Evolutionary conservation across 2,113 vertebrate species (phyloP).

Genomic region (Hirundichthys speculiger): DNA sequence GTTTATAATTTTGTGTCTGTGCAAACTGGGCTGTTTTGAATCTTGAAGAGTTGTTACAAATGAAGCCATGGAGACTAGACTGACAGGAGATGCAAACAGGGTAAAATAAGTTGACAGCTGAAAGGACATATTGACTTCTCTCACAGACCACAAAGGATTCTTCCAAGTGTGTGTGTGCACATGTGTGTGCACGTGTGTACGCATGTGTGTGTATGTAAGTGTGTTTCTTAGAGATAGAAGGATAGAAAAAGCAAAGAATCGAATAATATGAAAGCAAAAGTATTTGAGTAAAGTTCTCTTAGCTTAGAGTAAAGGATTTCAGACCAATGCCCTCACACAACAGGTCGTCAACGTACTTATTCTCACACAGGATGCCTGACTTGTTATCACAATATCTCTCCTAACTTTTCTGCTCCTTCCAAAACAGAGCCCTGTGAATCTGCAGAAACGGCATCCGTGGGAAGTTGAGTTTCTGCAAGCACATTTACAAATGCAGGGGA

Average conservation of each 20-base stretch:
- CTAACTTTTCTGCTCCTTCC: neutral
- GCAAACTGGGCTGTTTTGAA: conserved; percentile 28
- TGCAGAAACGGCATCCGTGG: conserved; percentile 30
- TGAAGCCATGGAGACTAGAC: conserved; percentile 69
- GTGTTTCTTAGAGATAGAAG: conserved; percentile 18
- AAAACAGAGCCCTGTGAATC: conserved; percentile 9
- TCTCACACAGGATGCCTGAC: conserved; percentile 18
- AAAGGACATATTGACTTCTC: conserved; percentile 77
- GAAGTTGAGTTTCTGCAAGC: conserved; percentile 13
- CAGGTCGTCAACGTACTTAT: conserved; percentile 21
- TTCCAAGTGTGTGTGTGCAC: conserved; percentile 17
- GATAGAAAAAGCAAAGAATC: conserved; percentile 8
- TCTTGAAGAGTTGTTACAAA: conserved; percentile 20
- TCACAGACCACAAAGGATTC: conserved; percentile 63
- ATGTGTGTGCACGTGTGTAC: neutral
- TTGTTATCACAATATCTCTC: conserved; percentile 11
- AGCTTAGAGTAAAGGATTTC: conserved; percentile 47
- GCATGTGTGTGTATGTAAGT: conserved; percentile 31
- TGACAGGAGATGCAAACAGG: conserved; percentile 14
- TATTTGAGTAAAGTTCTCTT: conserved; percentile 59
- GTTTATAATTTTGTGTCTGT: conserved; percentile 1
- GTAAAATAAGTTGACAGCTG: conserved; percentile 62
- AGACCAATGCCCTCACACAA: conserved; percentile 40
- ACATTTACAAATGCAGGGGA: conserved; percentile 38
- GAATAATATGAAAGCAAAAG: neutral